Evolutionary conservation across 2,113 vertebrate genomes (phyloP).

Genomic region (Tricholaema leucomelas): DNA sequence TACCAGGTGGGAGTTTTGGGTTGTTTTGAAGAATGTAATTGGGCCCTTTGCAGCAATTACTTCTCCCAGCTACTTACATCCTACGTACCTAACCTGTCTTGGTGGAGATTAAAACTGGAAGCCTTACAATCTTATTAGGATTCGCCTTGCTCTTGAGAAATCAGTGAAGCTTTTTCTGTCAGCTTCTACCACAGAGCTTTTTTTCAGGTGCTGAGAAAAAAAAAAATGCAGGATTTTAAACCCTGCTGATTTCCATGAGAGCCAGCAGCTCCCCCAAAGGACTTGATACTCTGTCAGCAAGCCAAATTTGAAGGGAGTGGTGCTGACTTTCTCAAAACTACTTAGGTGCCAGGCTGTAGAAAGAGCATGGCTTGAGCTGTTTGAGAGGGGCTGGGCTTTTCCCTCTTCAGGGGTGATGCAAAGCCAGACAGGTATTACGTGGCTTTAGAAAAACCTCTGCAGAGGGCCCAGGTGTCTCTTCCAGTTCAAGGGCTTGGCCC

Average conservation of each 20-base stretch:
- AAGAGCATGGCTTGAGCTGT: background rate
- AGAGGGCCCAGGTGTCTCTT: background rate
- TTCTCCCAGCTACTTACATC: background rate
- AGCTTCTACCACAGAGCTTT: background rate
- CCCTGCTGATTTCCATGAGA: background rate
- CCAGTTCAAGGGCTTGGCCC: background rate
- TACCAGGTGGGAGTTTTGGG: background rate
- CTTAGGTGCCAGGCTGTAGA: background rate
- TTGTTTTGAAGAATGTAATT: slow-evolving; percentile 23
- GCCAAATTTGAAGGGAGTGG: background rate
- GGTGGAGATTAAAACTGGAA: background rate
- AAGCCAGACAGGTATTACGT: background rate
- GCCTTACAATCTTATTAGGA: background rate
- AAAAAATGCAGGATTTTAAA: background rate
- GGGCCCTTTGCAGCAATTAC: slow-evolving; percentile 11
- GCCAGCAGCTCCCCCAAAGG: background rate
- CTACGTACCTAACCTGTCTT: background rate
- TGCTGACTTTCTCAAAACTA: background rate
- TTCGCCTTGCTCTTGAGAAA: background rate
- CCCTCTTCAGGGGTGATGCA: background rate
- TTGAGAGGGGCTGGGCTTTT: background rate
- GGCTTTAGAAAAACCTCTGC: background rate
- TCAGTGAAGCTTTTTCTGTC: background rate
- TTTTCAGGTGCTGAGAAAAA: background rate
- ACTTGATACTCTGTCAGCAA: background rate